Conservation (phyloP, 2,888 invertebrate genomes). For the Brachypalpus laphriformis region DNA sequence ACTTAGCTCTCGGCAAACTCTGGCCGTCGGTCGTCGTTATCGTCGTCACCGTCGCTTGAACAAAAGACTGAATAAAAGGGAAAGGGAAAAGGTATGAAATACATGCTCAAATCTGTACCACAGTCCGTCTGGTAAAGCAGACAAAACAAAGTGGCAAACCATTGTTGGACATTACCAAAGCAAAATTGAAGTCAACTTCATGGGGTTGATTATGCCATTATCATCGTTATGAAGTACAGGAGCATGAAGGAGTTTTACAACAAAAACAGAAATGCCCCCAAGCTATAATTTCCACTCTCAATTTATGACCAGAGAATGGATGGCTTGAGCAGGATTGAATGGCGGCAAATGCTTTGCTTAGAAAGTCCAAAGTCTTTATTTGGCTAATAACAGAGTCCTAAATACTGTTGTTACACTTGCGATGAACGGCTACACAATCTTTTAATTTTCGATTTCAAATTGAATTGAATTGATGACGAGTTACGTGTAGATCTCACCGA, state of each 20-base stretch:
- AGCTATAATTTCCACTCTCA: constrained; percentile 51
- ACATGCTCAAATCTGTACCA: not conserved
- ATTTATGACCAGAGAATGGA: constrained; percentile 3
- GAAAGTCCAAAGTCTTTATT: constrained; percentile 36
- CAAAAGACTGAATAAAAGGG: not conserved
- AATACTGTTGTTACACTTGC: constrained; percentile 33
- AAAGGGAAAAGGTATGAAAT: not conserved
- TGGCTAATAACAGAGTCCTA: constrained; percentile 32
- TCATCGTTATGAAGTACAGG: not conserved
- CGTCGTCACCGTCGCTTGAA: not conserved
- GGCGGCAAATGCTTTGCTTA: constrained; percentile 16
- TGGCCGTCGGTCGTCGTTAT: not conserved
- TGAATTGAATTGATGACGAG: constrained; percentile 39
- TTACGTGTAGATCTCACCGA: constrained; percentile 6
- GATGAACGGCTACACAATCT: constrained; percentile 51
- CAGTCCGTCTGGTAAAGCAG: not conserved
- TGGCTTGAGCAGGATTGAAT: not conserved
- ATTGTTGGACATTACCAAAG: constrained; percentile 13
- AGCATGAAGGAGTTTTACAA: constrained; percentile 19
- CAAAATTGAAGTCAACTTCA: not conserved
- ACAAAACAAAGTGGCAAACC: not conserved
- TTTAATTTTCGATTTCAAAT: constrained; percentile 42
- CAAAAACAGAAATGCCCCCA: constrained; percentile 10
- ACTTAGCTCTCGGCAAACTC: not conserved
- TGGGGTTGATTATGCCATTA: not conserved